These are phyloP conservation scores for Saxidomus purpurata DNA, from an alignment of 1,140 invertebrate species.

Conservation along the genomic window DNA sequence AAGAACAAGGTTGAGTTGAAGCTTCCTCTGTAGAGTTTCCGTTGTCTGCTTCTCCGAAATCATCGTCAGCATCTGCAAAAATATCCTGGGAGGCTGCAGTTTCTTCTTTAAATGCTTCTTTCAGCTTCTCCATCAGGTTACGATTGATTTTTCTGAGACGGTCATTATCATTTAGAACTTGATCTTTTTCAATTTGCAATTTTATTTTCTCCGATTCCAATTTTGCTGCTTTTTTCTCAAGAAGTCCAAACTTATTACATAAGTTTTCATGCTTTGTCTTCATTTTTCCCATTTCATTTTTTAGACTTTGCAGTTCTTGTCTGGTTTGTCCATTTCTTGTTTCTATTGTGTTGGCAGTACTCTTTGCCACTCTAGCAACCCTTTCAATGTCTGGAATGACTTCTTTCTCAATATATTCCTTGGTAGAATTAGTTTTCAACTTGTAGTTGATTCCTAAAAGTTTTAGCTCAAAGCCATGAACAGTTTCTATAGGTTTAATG, in stretches of 20 bases:
- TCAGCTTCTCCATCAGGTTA: slow-evolving; percentile 26
- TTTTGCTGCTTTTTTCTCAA: slow-evolving; percentile 19
- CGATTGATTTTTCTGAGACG: slow-evolving; percentile 18
- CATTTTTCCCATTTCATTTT: slow-evolving; percentile 28
- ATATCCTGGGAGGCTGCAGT: slow-evolving; percentile 23
- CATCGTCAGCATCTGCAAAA: not conserved
- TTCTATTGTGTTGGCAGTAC: slow-evolving; percentile 14
- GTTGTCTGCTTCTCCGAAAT: slow-evolving; percentile 26
- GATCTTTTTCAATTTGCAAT: slow-evolving; percentile 32
- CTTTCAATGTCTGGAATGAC: slow-evolving; percentile 10
- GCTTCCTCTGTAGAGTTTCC: too few relatives aligned
- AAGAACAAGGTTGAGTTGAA: slow-evolving; percentile 16
- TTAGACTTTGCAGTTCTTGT: slow-evolving; percentile 17
- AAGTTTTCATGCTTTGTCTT: slow-evolving; percentile 3
- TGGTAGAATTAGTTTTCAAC: slow-evolving; percentile 2
- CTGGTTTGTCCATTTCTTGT: slow-evolving; percentile 10
- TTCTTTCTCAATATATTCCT: slow-evolving; percentile 22
- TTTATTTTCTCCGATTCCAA: slow-evolving; percentile 13
- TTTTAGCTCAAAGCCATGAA: not conserved
- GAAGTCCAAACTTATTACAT: slow-evolving; percentile 21
- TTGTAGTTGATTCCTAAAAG: slow-evolving; percentile 18
- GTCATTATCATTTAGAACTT: slow-evolving; percentile 19
- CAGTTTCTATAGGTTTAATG: slow-evolving; percentile 10
- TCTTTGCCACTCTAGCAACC: slow-evolving; percentile 24
- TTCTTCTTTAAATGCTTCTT: slow-evolving; percentile 23